phyloP scores from a whole-genome alignment of 2,113 vertebrate genomes.

The Spermophilus dauricus region DNA sequence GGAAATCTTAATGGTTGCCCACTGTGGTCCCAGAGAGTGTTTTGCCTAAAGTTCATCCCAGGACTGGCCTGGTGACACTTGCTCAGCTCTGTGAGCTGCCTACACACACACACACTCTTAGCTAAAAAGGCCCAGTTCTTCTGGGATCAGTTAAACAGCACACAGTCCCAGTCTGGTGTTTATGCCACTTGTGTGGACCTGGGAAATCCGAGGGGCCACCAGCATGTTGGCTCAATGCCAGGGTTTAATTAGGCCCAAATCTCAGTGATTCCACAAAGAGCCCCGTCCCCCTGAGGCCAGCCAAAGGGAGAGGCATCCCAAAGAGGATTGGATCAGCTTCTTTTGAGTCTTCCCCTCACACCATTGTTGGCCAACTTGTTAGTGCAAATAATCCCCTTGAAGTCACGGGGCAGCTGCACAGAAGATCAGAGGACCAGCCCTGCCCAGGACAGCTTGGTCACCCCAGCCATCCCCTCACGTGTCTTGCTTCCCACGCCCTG shows the following conservation, averaged over 20 bases:
- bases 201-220: slow-evolving; percentile 54
- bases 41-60: background rate
- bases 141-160: background rate
- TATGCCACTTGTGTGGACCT: slow-evolving; percentile 54
- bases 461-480: rapidly evolving
- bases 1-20: background rate
- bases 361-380: background rate
- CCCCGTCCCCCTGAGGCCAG: background rate
- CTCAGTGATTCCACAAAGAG: slow-evolving; percentile 4
- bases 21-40: background rate
- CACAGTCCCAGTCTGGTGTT: slow-evolving; percentile 9
- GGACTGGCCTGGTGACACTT: background rate
- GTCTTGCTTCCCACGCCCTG: background rate
- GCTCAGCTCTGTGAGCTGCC: background rate
- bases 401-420: background rate
- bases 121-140: background rate
- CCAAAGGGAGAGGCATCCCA: background rate
- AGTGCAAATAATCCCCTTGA: background rate
- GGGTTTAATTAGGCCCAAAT: slow-evolving; percentile 62
- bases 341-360: background rate
- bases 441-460: rapidly evolving
- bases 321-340: background rate
- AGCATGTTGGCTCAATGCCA: slow-evolving; percentile 50
- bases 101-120: background rate
- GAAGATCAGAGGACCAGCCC: background rate